A percentile compares a stretch with the other conserved stretches of the same genome.
Evolutionary conservation across 1,140 invertebrate genomes (phyloP).

Genomic region (Leptoteleia sp.): DNA sequence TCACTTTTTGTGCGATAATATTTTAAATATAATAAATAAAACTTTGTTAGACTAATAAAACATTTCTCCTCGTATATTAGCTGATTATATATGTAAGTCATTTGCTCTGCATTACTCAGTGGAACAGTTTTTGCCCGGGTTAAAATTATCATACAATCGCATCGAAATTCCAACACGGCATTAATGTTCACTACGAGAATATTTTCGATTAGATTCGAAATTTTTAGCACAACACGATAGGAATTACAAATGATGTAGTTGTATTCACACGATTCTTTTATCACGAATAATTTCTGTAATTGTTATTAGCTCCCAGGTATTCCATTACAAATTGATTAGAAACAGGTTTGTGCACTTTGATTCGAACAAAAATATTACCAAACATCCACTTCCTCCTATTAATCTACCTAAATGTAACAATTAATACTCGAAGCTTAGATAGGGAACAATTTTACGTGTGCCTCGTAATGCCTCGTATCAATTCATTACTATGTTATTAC

Average conservation of each 20-base stretch:
- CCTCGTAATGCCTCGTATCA: conserved; percentile 1
- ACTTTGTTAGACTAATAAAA: too few relatives aligned
- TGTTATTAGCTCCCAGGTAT: conserved; percentile 9
- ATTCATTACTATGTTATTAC: conserved; percentile 9
- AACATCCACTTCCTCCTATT: conserved; percentile 15
- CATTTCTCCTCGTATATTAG: too few relatives aligned
- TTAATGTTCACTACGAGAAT: not conserved
- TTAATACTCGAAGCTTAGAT: conserved; percentile 22
- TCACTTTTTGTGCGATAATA: too few relatives aligned
- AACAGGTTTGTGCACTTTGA: conserved; percentile 22
- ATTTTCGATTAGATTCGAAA: too few relatives aligned
- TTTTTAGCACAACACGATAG: conserved; percentile 5
- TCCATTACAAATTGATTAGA: conserved; percentile 28
- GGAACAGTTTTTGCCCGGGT: too few relatives aligned
- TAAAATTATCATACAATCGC: too few relatives aligned
- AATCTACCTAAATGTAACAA: conserved; percentile 40
- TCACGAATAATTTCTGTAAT: conserved; percentile 6
- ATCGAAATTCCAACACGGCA: too few relatives aligned
- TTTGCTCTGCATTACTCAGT: too few relatives aligned
- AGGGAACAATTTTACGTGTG: not conserved
- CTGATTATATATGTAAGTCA: too few relatives aligned
- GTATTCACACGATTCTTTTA: conserved; percentile 15
- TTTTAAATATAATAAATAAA: too few relatives aligned
- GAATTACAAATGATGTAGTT: not conserved
- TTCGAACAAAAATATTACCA: conserved; percentile 1